Conservation (phyloP, 1,140 invertebrate species). For the Agrilus planipennis region DNA sequence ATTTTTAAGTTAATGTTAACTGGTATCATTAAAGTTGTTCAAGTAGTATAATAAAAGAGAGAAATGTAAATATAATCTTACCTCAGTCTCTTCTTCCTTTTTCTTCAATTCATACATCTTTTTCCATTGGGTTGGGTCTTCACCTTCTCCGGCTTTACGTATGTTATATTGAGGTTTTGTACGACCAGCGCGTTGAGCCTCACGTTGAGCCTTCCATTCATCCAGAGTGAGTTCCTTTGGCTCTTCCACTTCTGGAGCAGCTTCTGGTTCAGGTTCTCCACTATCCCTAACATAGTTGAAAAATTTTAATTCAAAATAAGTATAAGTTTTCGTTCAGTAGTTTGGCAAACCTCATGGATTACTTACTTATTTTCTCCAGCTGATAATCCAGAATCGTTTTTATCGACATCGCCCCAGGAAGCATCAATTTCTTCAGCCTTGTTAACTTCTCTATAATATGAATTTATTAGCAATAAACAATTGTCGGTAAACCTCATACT, state of each 20-base stretch:
- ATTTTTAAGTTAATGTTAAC: too few relatives aligned
- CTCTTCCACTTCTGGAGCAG: constrained; percentile 55
- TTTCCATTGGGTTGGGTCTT: constrained; percentile 83
- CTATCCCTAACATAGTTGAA: constrained; percentile 22
- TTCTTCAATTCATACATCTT: constrained; percentile 78
- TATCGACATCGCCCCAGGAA: constrained; percentile 36
- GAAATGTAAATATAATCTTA: constrained; percentile 42
- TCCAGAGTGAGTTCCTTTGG: constrained; percentile 73
- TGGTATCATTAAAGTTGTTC: too few relatives aligned
- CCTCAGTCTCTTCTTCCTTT: constrained; percentile 55
- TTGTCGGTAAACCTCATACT: too few relatives aligned
- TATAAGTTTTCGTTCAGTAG: not conserved
- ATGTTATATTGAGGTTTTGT: constrained; percentile 77
- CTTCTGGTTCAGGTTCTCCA: constrained; percentile 36
- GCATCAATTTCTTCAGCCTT: constrained; percentile 24
- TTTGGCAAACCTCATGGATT: not conserved
- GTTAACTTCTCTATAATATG: constrained; percentile 25
- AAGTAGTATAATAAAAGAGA: too few relatives aligned
- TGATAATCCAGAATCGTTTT: constrained; percentile 33
- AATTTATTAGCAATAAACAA: too few relatives aligned
- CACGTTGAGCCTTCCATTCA: constrained; percentile 76
- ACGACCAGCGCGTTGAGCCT: constrained; percentile 53
- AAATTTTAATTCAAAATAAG: not conserved
- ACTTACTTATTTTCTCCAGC: constrained; percentile 27
- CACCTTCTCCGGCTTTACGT: constrained; percentile 84